Percentiles rank a stretch among this genome's conserved stretches.
These are phyloP conservation scores for Caenorhabditis japonica DNA, from an alignment of 2,888 invertebrate genomes.

Conservation along the genomic window DNA sequence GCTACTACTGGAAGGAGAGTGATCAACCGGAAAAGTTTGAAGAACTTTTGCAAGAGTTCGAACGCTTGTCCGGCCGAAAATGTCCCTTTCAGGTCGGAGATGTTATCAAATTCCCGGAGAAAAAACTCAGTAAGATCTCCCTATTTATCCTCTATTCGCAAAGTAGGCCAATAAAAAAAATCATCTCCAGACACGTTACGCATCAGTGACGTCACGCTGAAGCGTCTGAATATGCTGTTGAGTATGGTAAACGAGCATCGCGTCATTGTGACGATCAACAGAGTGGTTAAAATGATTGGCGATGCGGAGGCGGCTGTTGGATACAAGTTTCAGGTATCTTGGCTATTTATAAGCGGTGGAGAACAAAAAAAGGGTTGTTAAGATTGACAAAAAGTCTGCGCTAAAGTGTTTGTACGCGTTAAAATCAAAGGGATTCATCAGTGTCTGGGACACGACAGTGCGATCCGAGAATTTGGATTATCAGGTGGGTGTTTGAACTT, in stretches of 20 bases:
- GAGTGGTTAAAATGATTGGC: slow-evolving; percentile 58
- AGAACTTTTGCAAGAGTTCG: slow-evolving; percentile 60
- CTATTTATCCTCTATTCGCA: too few species aligned
- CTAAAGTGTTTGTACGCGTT: slow-evolving; percentile 70
- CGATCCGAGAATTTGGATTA: slow-evolving; percentile 51
- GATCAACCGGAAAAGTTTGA: slow-evolving; percentile 57
- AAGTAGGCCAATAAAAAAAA: background rate
- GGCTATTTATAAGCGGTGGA: background rate
- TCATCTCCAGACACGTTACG: slow-evolving; percentile 68
- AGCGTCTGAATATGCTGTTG: slow-evolving; percentile 61
- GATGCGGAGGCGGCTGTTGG: slow-evolving; percentile 64
- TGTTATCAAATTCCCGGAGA: slow-evolving; percentile 71
- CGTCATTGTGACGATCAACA: slow-evolving; percentile 67
- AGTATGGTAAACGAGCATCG: slow-evolving; percentile 38
- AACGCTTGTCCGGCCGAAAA: slow-evolving; percentile 52
- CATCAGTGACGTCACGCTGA: slow-evolving; percentile 70
- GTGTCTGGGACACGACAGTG: slow-evolving; percentile 51
- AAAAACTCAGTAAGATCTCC: slow-evolving; percentile 64
- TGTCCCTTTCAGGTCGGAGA: slow-evolving; percentile 74
- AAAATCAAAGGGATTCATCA: slow-evolving; percentile 50
- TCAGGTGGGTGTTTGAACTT: slow-evolving; percentile 44
- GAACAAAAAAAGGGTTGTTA: slow-evolving; percentile 14
- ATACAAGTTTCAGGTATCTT: slow-evolving; percentile 66
- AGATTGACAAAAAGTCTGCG: slow-evolving; percentile 75
- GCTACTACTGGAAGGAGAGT: slow-evolving; percentile 69